These are phyloP conservation scores for Acrocephalus arundinaceus DNA, from an alignment of 2,113 vertebrate species.

Conservation along the genomic window DNA sequence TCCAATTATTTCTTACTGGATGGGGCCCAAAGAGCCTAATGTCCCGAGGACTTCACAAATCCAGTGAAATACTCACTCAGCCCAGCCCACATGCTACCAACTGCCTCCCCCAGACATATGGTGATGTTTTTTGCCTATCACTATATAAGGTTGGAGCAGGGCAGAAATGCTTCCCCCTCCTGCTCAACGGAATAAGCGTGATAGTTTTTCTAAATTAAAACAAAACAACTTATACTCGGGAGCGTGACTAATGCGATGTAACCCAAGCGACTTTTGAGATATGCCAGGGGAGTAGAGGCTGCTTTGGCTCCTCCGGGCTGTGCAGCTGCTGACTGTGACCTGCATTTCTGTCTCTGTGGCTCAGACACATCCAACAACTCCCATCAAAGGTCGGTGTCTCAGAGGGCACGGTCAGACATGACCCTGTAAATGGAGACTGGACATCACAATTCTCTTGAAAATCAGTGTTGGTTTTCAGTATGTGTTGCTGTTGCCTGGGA, in stretches of 20 bases:
- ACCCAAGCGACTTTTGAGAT: neutral
- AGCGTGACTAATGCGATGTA: conserved; percentile 62
- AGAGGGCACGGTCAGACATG: rapidly evolving
- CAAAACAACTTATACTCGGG: conserved; percentile 38
- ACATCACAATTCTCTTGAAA: neutral
- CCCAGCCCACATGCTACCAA: conserved; percentile 54
- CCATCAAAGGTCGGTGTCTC: neutral
- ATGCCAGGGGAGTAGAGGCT: rapidly evolving
- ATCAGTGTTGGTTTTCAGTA: neutral
- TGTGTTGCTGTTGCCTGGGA: rapidly evolving
- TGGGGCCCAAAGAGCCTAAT: neutral
- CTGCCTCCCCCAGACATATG: conserved; percentile 76
- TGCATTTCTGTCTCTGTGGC: neutral
- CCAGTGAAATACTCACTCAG: conserved; percentile 45
- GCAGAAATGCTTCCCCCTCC: conserved; percentile 51
- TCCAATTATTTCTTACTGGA: conserved; percentile 14
- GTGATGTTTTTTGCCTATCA: conserved; percentile 50
- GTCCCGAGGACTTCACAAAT: conserved; percentile 47
- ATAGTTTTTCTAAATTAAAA: conserved; percentile 72
- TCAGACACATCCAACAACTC: neutral
- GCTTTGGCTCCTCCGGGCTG: neutral
- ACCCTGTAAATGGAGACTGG: neutral
- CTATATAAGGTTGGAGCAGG: conserved; percentile 53
- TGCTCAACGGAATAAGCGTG: conserved; percentile 55
- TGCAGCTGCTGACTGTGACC: neutral